Conservation (phyloP, 2,113 vertebrate species). For the Todiramphus saurophagus region DNA sequence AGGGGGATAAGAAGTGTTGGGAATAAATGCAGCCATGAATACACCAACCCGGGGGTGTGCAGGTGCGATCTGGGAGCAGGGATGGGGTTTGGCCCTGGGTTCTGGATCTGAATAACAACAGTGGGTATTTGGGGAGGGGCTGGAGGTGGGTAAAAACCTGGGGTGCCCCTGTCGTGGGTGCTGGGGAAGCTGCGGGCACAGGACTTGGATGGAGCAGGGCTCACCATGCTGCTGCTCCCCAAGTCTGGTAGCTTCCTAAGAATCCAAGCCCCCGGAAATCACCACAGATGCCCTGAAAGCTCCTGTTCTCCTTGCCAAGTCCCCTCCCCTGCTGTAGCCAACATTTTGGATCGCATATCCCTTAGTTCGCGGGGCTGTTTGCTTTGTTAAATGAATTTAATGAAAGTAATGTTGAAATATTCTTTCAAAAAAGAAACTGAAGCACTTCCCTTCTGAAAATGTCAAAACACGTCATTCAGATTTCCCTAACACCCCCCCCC, state of each 20-base stretch:
- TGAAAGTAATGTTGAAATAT: not conserved
- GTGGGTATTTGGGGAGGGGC: not conserved
- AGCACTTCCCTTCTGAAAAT: not conserved
- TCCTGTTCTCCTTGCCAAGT: not conserved
- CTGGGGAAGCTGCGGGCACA: rapidly evolving
- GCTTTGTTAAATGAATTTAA: not conserved
- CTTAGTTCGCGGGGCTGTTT: not conserved
- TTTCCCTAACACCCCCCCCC: not conserved
- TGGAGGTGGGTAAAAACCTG: not conserved
- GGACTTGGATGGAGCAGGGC: not conserved
- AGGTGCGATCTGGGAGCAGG: not conserved
- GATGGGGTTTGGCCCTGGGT: not conserved
- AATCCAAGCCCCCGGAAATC: not conserved
- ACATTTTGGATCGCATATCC: not conserved
- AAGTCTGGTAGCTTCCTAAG: not conserved
- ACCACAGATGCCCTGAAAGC: not conserved
- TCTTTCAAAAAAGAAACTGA: not conserved
- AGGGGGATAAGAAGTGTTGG: not conserved
- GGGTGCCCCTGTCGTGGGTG: rapidly evolving
- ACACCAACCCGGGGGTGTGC: rapidly evolving
- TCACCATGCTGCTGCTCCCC: rapidly evolving
- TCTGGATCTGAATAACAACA: not conserved
- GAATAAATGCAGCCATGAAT: not conserved
- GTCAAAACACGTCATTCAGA: not conserved
- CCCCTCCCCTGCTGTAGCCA: not conserved